A percentile compares a stretch with the other conserved stretches of the same genome.
These are phyloP conservation scores for Drosophila neutralis DNA, from an alignment of 2,888 invertebrate genomes.

Conservation along the genomic window DNA sequence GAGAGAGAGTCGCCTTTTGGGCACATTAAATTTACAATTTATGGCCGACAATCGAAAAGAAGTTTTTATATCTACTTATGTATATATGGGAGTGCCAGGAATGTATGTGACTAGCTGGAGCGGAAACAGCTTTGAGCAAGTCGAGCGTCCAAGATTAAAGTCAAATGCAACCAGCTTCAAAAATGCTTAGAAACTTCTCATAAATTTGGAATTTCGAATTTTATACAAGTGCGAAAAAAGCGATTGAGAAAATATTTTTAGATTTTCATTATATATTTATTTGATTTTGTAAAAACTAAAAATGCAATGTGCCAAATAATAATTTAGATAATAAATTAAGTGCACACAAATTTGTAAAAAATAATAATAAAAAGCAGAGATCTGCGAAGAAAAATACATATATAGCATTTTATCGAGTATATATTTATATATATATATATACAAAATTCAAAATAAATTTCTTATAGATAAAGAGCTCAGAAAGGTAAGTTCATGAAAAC, in stretches of 20 bases:
- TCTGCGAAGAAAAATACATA: rapidly evolving
- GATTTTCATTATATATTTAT: background rate
- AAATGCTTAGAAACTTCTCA: constrained; percentile 11
- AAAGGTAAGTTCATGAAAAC: background rate
- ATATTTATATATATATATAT: too few relatives aligned
- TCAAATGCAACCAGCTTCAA: background rate
- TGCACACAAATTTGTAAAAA: background rate
- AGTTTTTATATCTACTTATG: constrained; percentile 47
- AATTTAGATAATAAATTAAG: background rate
- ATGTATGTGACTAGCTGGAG: background rate
- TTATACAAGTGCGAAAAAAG: background rate
- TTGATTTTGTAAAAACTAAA: background rate
- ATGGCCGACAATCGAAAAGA: constrained; percentile 57
- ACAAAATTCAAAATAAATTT: background rate
- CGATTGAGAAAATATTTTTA: background rate
- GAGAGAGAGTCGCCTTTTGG: constrained; percentile 37
- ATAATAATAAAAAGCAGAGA: background rate
- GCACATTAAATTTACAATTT: constrained; percentile 76
- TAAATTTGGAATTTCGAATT: background rate
- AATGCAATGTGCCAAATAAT: background rate
- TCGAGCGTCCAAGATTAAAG: constrained; percentile 14
- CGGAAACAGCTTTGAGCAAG: background rate
- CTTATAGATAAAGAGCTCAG: rapidly evolving
- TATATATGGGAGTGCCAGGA: background rate
- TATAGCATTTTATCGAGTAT: rapidly evolving